Evolutionary conservation across 2,888 invertebrate species (phyloP), one percentile per base, ranked within the genome.

Genomic region (Calliopum simillimum): DNA sequence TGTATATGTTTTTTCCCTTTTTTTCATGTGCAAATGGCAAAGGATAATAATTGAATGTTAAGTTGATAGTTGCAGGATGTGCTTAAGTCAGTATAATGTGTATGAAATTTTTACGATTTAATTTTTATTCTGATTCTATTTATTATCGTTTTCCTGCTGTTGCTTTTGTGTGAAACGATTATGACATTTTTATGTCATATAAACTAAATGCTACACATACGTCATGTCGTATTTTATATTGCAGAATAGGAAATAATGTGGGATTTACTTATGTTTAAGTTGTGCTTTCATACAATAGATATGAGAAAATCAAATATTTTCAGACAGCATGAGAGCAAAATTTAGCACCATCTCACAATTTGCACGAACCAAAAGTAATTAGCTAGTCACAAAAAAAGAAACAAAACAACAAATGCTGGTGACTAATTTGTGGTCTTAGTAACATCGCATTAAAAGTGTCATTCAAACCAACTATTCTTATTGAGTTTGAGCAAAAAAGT

Each of bases 21-120:
- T 11, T 56, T 55, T 65, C 23, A 53, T 67, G 56, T 58, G 58
- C 13, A 44, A 64, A 56, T 69, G 47, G 33, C 46, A 68, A 19
- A 68, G 44, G 16, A 58, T 55, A 41, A 72, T 75, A 73, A 73
- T 73, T 73, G 72, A 72, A 72, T 75, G 68, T 73, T 70, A 75
- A 68, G 69, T 56, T 71, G 72, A 61, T 63, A 69, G 70, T 68
- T 75, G 62, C 69, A 69, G 33, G 33, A 33, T 33, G 33, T 33
- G 33, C 33, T 33, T 4, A 33, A 33, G 71, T 33, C 33, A 33
- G 33, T 33, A 33, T 33, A 33, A 33, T 33, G 33, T 8, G 33
- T 8, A 33, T 33, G 33, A 33, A 33, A 33, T 33, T 33, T 33
- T 8, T 33, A 33, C 33, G 33, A 33, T 33, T 33, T 33, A 5